These are phyloP conservation scores for Psilanteris sp. DNA, from an alignment of 1,140 invertebrate genomes.

Conservation along the genomic window DNA sequence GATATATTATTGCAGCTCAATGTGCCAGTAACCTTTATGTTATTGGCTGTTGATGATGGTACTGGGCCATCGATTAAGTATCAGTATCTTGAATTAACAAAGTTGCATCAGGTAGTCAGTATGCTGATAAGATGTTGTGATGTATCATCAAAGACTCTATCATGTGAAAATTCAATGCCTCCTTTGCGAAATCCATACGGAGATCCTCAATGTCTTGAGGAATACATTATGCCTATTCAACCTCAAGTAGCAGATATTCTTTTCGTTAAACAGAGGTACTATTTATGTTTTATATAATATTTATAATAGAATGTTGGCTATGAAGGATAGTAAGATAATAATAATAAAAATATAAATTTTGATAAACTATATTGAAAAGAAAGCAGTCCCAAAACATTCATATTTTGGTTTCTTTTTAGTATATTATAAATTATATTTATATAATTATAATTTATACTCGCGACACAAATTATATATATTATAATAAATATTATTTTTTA, in stretches of 20 bases:
- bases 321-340: no score
- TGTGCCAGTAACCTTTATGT: conserved; percentile 93
- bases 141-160: conserved; percentile 89
- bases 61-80: conserved; percentile 96
- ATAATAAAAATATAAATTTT: no score
- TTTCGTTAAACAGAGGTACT: conserved; percentile 86
- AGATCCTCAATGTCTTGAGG: conserved; percentile 83
- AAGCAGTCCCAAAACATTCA: no score
- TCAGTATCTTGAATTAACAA: conserved; percentile 96
- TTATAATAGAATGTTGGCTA: no score
- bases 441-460: no score
- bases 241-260: conserved; percentile 89
- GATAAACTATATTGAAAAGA: no score
- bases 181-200: conserved; percentile 91
- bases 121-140: conserved; percentile 95
- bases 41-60: conserved; percentile 95
- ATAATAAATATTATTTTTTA: no score
- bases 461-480: no score
- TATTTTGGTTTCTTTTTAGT: no score
- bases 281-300: no score
- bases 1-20: conserved; percentile 86
- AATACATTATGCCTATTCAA: conserved; percentile 88
- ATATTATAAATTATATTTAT: no score
- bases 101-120: conserved; percentile 96
- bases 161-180: conserved; percentile 80